These are phyloP conservation scores for Ctenodactylus gundi DNA, from an alignment of 2,113 vertebrate species.

Conservation along the genomic window DNA sequence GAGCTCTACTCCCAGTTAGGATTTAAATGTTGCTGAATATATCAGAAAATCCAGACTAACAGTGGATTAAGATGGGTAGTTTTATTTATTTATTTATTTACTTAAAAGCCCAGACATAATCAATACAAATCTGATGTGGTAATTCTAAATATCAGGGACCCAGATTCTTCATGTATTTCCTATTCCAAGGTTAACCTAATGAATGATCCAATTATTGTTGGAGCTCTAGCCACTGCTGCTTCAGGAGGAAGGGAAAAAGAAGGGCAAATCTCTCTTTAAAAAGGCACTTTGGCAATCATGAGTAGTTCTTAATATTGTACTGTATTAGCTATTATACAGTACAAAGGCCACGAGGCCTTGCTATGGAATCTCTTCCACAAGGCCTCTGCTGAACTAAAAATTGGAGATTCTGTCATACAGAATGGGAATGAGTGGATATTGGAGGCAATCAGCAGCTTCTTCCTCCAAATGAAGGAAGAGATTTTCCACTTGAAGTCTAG, in stretches of 20 bases:
- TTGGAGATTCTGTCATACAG: neutral
- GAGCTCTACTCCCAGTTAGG: neutral
- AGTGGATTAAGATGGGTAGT: neutral
- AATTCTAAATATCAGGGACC: neutral
- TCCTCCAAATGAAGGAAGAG: neutral
- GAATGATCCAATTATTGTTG: neutral
- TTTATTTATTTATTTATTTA: neutral
- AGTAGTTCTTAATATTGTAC: neutral
- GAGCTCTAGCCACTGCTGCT: neutral
- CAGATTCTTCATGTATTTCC: neutral
- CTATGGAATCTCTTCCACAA: neutral
- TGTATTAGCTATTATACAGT: neutral
- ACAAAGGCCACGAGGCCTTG: neutral
- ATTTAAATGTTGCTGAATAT: neutral
- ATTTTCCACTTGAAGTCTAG: neutral
- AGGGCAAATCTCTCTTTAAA: neutral
- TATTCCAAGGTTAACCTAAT: neutral
- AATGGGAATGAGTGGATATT: neutral
- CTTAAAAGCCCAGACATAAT: neutral
- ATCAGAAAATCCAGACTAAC: conserved; percentile 26
- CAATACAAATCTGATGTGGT: neutral
- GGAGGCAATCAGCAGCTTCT: neutral
- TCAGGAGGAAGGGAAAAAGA: neutral
- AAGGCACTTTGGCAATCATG: neutral
- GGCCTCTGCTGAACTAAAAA: neutral